A percentile compares a stretch with the other conserved stretches of the same genome.
Conservation (phyloP, 1,140 invertebrate genomes). For the Pseudachorutes palmiensis region DNA sequence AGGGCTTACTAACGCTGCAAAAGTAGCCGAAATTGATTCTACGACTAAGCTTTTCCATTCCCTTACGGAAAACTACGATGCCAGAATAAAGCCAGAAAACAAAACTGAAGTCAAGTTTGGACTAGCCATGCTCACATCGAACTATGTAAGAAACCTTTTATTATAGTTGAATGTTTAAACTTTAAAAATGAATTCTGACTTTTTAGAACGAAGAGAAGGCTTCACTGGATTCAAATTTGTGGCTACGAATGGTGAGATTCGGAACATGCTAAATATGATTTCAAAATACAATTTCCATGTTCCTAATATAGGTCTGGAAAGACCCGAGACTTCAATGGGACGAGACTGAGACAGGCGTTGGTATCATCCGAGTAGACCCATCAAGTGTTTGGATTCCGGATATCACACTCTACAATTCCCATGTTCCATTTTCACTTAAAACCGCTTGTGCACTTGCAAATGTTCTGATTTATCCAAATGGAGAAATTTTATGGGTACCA, state of each 20-base stretch:
- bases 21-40: no score
- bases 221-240: background rate
- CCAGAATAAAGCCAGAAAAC: no score
- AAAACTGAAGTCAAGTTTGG: no score
- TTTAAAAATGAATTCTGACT: no score
- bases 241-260: background rate
- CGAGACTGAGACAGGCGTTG: background rate
- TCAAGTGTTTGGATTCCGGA: background rate
- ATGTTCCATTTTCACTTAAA: background rate
- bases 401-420: background rate
- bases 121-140: no score
- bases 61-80: no score
- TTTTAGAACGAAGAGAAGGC: background rate
- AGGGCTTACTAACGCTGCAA: no score
- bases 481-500: background rate
- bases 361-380: background rate
- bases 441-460: no score
- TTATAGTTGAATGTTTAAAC: no score
- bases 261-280: background rate
- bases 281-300: background rate
- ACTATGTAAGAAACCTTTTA: no score
- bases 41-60: no score
- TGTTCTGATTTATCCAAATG: background rate
- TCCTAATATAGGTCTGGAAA: background rate
- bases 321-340: background rate